Evolutionary conservation across 2,113 vertebrate species (phyloP).

Genomic region (Cathartes aura): DNA sequence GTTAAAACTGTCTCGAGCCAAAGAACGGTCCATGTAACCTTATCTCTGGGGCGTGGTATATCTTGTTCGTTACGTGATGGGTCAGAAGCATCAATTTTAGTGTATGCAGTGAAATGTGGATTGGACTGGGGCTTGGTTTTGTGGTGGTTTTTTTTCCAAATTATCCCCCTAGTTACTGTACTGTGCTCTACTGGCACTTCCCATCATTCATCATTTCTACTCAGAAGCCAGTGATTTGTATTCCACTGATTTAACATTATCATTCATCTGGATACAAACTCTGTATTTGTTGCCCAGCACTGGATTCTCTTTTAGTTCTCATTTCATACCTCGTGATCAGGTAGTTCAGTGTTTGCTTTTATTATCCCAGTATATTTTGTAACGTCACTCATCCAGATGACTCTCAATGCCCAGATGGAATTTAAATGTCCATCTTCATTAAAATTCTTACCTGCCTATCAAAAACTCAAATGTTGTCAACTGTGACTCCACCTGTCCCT

Average conservation of each 20-base stretch:
- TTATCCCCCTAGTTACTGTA: neutral
- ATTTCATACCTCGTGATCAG: neutral
- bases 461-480: neutral
- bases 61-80: neutral
- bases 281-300: neutral
- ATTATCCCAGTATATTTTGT: neutral
- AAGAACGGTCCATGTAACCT: neutral
- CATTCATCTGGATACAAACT: neutral
- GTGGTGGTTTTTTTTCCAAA: rapidly evolving
- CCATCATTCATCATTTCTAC: neutral
- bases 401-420: neutral
- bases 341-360: neutral
- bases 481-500: neutral
- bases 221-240: neutral
- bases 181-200: neutral
- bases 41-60: rapidly evolving
- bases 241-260: neutral
- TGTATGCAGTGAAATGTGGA: neutral
- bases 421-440: neutral
- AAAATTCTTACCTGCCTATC: neutral
- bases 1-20: neutral
- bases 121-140: neutral
- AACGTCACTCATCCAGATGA: neutral
- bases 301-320: neutral
- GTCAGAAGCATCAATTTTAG: neutral